Base-by-base conservation (phyloP, 2,888 invertebrate species). In the Acrobasis repandana region DNA sequence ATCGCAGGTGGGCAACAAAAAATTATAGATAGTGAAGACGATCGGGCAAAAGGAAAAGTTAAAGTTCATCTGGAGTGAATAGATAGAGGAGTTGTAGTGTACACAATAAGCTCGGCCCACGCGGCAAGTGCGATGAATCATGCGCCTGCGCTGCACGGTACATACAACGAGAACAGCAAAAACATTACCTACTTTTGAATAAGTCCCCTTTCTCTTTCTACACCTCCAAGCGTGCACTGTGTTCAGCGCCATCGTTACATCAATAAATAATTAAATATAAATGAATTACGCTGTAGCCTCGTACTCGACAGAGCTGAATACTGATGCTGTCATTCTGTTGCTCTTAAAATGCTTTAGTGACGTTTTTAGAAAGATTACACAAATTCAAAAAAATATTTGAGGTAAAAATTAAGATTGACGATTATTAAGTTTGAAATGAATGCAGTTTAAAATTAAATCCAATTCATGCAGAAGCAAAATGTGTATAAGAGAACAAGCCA, bases 141-240 rank as follows among this genome's bases (percentile, higher is more conserved):
- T 75, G 80, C 87, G 78, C 81, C 77, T 69, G 82, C 79, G 79
- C 76, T 72, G 80, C 74, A 76, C 87, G 80, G 79, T 79, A 78
- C 76, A 77, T 70, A 76, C 72, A 71, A 72, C 80, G 74, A 81
- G 80, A 83, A 76, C 85, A 81, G 90, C 90, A 91, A 91, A 91
- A 92, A 90, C 90, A 90, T 92, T 90, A 90, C 92, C 92, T 85
- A 92, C 91, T 91, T 92, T 90, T 91, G 86, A 87, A 90, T 90
- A 90, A 86, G 87, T 86, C 87, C 82, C 90, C 91, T 92, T 91
- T 92, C 92, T 92, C 90, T 91, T 91, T 91, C 91, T 90, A 90
- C 86, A 88, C 85, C 84, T 88, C 76, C 68, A 77, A 85, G 81
- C 82, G 80, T 80, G 80, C 71, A 79, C 75, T 74, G 73, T 75